Percentiles rank a stretch among this genome's conserved stretches.
phyloP scores from a whole-genome alignment of 1,140 invertebrate genomes.

The Diorhabda sublineata region DNA sequence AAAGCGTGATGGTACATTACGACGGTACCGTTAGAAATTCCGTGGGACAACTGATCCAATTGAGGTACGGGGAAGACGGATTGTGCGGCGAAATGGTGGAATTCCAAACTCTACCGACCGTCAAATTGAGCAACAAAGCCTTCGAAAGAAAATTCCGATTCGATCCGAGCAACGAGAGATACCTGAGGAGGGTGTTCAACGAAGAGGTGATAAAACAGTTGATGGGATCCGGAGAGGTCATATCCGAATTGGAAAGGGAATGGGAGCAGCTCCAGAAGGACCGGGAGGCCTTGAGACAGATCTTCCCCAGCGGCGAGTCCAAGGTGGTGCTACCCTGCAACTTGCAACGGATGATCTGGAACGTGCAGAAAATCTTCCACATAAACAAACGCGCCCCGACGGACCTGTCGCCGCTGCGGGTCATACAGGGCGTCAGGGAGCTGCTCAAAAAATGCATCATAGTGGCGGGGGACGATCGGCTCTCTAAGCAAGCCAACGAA shows the following conservation, averaged over 20 bases:
- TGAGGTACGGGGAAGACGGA: constrained; percentile 97
- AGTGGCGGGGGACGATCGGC: constrained; percentile 89
- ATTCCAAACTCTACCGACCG: constrained; percentile 90
- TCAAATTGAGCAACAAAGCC: constrained; percentile 91
- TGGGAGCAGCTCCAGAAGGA: constrained; percentile 93
- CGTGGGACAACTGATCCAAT: constrained; percentile 93
- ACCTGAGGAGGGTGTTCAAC: constrained; percentile 83
- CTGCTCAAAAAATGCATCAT: constrained; percentile 87
- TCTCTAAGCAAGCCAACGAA: constrained; percentile 95
- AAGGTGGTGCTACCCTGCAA: constrained; percentile 97
- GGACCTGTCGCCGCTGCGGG: constrained; percentile 88
- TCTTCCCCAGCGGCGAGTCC: constrained; percentile 81
- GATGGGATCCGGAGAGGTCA: constrained; percentile 85
- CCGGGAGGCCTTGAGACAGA: constrained; percentile 76
- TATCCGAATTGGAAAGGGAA: constrained; percentile 89
- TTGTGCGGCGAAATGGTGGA: constrained; percentile 94
- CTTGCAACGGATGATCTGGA: constrained; percentile 98
- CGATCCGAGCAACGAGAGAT: constrained; percentile 92
- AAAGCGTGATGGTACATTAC: constrained; percentile 99
- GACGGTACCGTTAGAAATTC: constrained; percentile 95
- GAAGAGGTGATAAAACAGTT: constrained; percentile 95
- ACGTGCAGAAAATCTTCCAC: constrained; percentile 99
- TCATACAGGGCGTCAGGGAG: constrained; percentile 85
- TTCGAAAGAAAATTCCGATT: constrained; percentile 97
- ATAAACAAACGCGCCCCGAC: constrained; percentile 92